These are phyloP conservation scores for Tipula helvola DNA, from an alignment of 2,888 invertebrate genomes.

Conservation along the genomic window DNA sequence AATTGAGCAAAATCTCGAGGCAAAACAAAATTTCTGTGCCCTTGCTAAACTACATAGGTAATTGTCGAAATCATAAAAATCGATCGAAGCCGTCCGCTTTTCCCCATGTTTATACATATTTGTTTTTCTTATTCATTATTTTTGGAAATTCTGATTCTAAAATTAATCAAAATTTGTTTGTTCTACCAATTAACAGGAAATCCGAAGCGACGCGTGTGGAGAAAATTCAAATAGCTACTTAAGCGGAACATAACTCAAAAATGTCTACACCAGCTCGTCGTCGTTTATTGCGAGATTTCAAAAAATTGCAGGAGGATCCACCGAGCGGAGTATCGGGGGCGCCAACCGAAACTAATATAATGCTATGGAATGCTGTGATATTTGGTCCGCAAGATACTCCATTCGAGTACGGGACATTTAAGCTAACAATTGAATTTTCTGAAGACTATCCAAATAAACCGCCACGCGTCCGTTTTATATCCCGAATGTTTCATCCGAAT, in stretches of 20 bases:
- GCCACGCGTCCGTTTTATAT: conserved; percentile 97
- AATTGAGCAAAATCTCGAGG: not conserved
- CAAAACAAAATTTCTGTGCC: not conserved
- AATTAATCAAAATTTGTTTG: not conserved
- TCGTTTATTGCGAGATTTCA: conserved; percentile 97
- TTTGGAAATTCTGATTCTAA: not conserved
- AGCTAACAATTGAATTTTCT: conserved; percentile 98
- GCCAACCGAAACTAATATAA: conserved; percentile 98
- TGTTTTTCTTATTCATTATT: not conserved
- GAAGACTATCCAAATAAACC: conserved; percentile 99
- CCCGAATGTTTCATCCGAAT: conserved; percentile 99
- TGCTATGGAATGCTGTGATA: conserved; percentile 99
- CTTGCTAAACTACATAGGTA: not conserved
- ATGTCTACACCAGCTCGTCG: conserved; percentile 99
- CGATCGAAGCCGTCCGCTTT: not conserved
- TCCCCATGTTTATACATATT: not conserved
- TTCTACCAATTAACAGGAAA: not conserved
- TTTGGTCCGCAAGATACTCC: conserved; percentile 98
- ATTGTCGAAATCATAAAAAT: not conserved
- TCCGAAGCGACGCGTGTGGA: not conserved
- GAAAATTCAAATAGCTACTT: not conserved
- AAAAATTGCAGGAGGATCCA: conserved; percentile 98
- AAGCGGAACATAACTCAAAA: conserved; percentile 17
- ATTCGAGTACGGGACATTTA: conserved; percentile 99
- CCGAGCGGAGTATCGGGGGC: conserved; percentile 99